These are phyloP conservation scores for Musca domestica DNA, from an alignment of 1,140 invertebrate genomes.

Conservation along the genomic window DNA sequence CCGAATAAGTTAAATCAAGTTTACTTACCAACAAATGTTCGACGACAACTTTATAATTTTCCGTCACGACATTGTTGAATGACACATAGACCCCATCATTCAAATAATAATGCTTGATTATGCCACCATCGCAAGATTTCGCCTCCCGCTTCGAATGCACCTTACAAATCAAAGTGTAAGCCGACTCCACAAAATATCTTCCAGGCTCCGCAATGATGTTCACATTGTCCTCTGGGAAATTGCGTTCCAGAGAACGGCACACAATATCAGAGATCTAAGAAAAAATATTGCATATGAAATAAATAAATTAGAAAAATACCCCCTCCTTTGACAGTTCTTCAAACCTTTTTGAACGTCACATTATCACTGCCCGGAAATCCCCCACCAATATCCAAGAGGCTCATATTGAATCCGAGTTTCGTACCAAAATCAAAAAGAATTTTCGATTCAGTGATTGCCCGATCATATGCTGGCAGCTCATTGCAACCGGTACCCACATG, in stretches of 20 bases:
- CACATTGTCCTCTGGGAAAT: slow-evolving; percentile 76
- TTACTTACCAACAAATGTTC: slow-evolving; percentile 37
- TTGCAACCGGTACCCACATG: slow-evolving; percentile 86
- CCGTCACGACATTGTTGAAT: slow-evolving; percentile 95
- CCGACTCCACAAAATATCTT: slow-evolving; percentile 89
- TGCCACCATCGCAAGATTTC: slow-evolving; percentile 52
- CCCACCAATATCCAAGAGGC: slow-evolving; percentile 79
- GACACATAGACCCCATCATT: slow-evolving; percentile 99
- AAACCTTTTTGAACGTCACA: slow-evolving; percentile 65
- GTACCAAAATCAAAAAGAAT: slow-evolving; percentile 70
- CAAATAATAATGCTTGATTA: slow-evolving; percentile 89
- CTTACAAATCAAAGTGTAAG: slow-evolving; percentile 86
- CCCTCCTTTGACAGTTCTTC: too few relatives aligned
- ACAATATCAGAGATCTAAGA: slow-evolving; percentile 63
- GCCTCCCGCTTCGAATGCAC: slow-evolving; percentile 80
- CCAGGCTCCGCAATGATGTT: slow-evolving; percentile 96
- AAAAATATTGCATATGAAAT: not conserved
- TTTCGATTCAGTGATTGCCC: slow-evolving; percentile 70
- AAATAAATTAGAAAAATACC: not conserved
- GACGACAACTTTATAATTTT: slow-evolving; percentile 68
- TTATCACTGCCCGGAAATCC: slow-evolving; percentile 78
- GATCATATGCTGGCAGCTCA: slow-evolving; percentile 71
- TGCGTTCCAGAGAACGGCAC: slow-evolving; percentile 75
- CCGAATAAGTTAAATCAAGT: not conserved
- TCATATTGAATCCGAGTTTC: slow-evolving; percentile 70